These are phyloP conservation scores for Matsumurasca onukii DNA, from an alignment of 1,140 invertebrate genomes.

Conservation along the genomic window DNA sequence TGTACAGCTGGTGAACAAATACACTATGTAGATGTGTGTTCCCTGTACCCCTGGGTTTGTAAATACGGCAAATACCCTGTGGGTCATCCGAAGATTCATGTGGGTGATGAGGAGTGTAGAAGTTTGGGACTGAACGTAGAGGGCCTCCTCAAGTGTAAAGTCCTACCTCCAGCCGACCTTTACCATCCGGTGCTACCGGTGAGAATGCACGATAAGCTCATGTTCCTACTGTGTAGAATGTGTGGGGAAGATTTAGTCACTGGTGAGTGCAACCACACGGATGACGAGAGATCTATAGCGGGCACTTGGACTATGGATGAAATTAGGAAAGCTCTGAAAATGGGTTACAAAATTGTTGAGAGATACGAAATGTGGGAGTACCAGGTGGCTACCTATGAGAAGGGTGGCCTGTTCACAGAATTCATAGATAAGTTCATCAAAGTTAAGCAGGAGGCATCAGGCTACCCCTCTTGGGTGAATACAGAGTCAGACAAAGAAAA, in stretches of 20 bases:
- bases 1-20: slow-evolving; percentile 43
- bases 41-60: too few species aligned
- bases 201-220: slow-evolving; percentile 41
- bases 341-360: slow-evolving; percentile 43
- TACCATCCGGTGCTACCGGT: slow-evolving; percentile 44
- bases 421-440: slow-evolving; percentile 47
- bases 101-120: too few species aligned
- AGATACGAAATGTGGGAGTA: slow-evolving; percentile 49
- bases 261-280: slow-evolving; percentile 40
- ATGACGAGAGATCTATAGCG: too few species aligned
- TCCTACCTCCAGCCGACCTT: slow-evolving; percentile 45
- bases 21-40: slow-evolving; percentile 46
- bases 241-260: slow-evolving; percentile 36
- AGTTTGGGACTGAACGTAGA: not conserved
- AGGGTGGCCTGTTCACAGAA: slow-evolving; percentile 41
- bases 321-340: slow-evolving; percentile 45
- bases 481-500: slow-evolving; percentile 43
- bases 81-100: too few species aligned
- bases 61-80: too few species aligned
- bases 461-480: too few species aligned
- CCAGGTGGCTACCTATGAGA: slow-evolving; percentile 34
- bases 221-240: slow-evolving; percentile 44
- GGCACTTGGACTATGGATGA: slow-evolving; percentile 46
- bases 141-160: too few species aligned
- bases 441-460: too few species aligned